Evolutionary conservation across 2,797 vertebrate species (phyloP).

Genomic region (Esox masquinongy): DNA sequence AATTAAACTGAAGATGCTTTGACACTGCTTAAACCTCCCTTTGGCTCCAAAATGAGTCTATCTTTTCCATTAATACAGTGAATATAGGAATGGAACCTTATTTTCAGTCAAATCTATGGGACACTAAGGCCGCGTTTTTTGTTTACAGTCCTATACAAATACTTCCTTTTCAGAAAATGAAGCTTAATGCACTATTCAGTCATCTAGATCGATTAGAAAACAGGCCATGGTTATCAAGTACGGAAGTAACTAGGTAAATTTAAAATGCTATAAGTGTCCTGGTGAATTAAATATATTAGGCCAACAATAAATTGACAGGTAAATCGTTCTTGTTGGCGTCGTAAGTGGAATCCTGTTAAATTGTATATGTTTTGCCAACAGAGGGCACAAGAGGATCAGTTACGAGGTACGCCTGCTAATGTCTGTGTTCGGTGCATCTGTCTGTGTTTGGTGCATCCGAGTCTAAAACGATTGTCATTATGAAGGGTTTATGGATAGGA

Average conservation of each 20-base stretch:
- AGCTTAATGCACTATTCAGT: neutral
- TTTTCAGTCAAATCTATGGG: neutral
- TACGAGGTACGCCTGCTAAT: neutral
- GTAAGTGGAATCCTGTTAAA: neutral
- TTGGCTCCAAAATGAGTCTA: too few relatives aligned
- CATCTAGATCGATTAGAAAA: neutral
- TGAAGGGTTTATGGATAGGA: neutral
- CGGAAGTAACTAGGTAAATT: neutral
- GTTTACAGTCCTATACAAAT: neutral
- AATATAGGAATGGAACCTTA: neutral
- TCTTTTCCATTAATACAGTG: neutral
- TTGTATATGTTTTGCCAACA: constrained; percentile 40
- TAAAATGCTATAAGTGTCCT: neutral
- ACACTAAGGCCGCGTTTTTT: neutral
- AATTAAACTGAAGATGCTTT: too few relatives aligned
- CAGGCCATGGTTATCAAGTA: neutral
- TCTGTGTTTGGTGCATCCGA: too few relatives aligned
- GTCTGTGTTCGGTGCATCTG: neutral
- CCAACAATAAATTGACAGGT: neutral
- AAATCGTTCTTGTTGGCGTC: neutral
- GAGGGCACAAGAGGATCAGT: constrained; percentile 68
- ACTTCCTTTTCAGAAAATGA: neutral
- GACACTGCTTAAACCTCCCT: too few relatives aligned
- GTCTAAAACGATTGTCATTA: neutral
- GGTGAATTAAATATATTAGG: neutral